phyloP scores from a whole-genome alignment of 2,797 vertebrate species.

The Allobates femoralis region DNA sequence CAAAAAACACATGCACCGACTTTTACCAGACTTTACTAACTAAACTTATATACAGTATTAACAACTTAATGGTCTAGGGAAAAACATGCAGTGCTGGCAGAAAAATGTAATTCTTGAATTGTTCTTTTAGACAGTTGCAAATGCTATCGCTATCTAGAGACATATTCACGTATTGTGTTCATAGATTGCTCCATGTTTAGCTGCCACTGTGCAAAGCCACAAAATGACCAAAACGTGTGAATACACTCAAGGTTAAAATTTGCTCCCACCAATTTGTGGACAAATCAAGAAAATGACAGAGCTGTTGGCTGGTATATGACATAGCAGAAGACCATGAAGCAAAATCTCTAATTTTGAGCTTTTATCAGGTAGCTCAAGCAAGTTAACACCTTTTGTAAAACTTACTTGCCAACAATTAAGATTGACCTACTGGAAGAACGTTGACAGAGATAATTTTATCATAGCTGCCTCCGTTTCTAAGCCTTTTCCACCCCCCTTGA shows the following conservation, averaged over 20 bases:
- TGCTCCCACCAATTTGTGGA: too few species aligned
- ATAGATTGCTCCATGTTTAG: background rate
- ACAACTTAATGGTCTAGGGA: background rate
- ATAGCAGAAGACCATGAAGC: too few species aligned
- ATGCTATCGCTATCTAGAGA: background rate
- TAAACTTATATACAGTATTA: background rate
- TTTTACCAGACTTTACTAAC: background rate
- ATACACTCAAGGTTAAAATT: background rate
- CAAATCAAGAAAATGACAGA: too few species aligned
- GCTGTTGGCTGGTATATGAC: too few species aligned
- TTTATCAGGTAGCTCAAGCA: background rate
- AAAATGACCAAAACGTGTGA: background rate
- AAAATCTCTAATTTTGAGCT: background rate
- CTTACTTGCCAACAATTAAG: too few species aligned
- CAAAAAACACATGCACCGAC: constrained; percentile 40
- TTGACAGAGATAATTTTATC: too few species aligned
- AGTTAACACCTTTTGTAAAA: background rate
- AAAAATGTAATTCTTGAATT: too few species aligned
- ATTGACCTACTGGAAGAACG: too few species aligned
- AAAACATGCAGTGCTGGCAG: too few species aligned
- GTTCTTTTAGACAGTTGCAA: background rate
- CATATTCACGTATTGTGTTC: background rate
- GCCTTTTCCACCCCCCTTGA: too few species aligned
- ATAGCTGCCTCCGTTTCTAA: too few species aligned
- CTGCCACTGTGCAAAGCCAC: background rate